Conservation (phyloP, 1,140 invertebrate genomes). For the Ceratina australensis region DNA sequence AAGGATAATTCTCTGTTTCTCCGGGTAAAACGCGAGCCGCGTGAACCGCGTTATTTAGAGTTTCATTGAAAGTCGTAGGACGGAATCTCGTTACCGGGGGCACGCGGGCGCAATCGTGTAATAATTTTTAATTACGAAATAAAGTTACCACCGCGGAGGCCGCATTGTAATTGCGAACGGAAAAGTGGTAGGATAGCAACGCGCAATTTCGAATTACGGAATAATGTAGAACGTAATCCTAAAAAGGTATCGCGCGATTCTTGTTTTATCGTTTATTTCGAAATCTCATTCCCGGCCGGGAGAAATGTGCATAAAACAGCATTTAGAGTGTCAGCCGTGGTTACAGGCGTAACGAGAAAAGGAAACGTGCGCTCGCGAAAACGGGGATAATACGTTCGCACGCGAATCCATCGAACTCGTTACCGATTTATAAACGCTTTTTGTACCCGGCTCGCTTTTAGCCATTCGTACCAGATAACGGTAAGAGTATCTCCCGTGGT, state of each 20-base stretch:
- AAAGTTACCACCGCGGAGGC: neutral
- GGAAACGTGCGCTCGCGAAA: too few species aligned
- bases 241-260: conserved; percentile 8
- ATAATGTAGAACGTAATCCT: conserved; percentile 3
- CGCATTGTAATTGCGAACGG: conserved; percentile 10
- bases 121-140: conserved; percentile 38
- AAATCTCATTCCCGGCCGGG: conserved; percentile 2
- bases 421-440: too few species aligned
- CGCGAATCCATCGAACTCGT: too few species aligned
- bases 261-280: conserved; percentile 24
- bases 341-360: neutral
- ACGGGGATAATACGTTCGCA: too few species aligned
- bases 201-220: conserved; percentile 24
- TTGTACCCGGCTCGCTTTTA: too few species aligned
- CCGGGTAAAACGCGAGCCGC: neutral
- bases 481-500: too few species aligned
- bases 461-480: too few species aligned
- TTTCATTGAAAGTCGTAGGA: conserved; percentile 3
- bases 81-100: neutral
- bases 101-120: neutral
- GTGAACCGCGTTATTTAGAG: neutral
- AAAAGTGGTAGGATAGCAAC: neutral
- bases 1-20: neutral
- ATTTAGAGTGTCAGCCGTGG: too few species aligned
- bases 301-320: too few species aligned